Evolutionary conservation across 2,113 vertebrate species (phyloP).

Genomic region (Coregonus clupeaformis): DNA sequence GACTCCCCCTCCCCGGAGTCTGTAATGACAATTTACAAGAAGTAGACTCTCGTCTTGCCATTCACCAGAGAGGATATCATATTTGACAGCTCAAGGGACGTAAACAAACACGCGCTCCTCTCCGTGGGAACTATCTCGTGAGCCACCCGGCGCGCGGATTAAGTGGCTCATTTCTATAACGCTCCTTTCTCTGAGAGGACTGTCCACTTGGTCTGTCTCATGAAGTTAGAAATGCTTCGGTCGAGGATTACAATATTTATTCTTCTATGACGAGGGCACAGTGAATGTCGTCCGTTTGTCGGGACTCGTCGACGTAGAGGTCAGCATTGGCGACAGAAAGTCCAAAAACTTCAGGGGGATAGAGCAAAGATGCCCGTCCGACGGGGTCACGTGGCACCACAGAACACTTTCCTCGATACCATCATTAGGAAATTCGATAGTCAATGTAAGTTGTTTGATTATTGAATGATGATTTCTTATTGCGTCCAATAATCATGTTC

Average conservation of each 20-base stretch:
- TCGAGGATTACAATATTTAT: conserved; percentile 24
- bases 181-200: conserved; percentile 9
- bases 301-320: conserved; percentile 19
- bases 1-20: conserved; percentile 47
- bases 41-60: conserved; percentile 26
- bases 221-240: conserved; percentile 39
- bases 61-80: conserved; percentile 40
- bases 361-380: conserved; percentile 77
- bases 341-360: conserved; percentile 23
- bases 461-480: background rate
- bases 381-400: conserved; percentile 88
- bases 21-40: conserved; percentile 38
- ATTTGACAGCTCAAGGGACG: conserved; percentile 38
- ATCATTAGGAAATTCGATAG: conserved; percentile 92
- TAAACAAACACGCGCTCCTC: conserved; percentile 34
- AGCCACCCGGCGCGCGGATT: too few relatives aligned
- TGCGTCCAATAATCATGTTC: background rate
- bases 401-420: conserved; percentile 91
- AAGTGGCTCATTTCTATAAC: conserved; percentile 31
- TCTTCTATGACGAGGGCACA: conserved; percentile 19
- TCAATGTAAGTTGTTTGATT: conserved; percentile 74
- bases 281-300: conserved; percentile 22
- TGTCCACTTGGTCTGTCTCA: background rate
- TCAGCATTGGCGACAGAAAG: conserved; percentile 29
- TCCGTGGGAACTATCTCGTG: conserved; percentile 34